phyloP scores from a whole-genome alignment of 2,113 vertebrate genomes.

The Dasyurus viverrinus region DNA sequence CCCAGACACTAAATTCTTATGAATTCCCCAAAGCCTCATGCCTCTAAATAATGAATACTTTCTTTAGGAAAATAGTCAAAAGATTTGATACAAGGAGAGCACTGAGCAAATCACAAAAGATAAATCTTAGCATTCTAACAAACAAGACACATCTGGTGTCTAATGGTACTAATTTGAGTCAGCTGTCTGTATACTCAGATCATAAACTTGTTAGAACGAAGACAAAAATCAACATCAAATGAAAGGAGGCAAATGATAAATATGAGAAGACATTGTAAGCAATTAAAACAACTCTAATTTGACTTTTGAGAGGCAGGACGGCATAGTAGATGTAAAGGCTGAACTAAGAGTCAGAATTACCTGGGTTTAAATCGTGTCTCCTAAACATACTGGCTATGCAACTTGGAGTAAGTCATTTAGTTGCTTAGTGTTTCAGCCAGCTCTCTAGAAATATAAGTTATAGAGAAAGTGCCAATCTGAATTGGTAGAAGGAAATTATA shows the following conservation, averaged over 20 bases:
- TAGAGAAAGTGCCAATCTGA: background rate
- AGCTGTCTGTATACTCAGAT: background rate
- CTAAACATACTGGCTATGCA: background rate
- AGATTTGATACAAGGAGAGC: background rate
- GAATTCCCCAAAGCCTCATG: background rate
- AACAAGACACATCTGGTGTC: background rate
- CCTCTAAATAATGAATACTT: background rate
- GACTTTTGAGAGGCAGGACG: background rate
- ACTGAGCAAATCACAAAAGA: background rate
- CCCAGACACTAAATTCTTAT: background rate
- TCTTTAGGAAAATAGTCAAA: background rate
- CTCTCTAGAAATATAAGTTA: background rate
- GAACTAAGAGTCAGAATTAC: background rate
- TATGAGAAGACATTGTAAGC: background rate
- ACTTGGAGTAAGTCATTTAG: background rate
- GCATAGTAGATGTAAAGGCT: background rate
- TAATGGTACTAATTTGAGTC: background rate
- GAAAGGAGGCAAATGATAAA: background rate
- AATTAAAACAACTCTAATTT: constrained; percentile 3
- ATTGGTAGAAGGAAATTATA: background rate
- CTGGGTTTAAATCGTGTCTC: background rate
- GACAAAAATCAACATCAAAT: background rate
- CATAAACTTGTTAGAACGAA: background rate
- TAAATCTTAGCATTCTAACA: background rate
- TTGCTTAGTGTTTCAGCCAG: background rate